Percentiles rank a stretch among this genome's conserved stretches.
Evolutionary conservation across 2,113 vertebrate genomes (phyloP).

Genomic region (Hymenochirus boettgeri): DNA sequence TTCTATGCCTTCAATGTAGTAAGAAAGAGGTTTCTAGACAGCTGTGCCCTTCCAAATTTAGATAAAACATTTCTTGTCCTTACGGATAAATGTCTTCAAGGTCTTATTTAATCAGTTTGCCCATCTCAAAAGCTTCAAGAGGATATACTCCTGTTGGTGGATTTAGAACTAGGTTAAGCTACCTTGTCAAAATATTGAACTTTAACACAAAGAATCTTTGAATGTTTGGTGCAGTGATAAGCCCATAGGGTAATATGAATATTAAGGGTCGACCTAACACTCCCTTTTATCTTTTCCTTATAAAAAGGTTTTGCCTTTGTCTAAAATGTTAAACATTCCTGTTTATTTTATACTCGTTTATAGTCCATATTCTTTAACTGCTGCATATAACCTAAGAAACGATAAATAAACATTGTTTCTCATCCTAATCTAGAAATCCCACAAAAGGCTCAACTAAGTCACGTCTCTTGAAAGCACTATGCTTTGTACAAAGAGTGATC

Average conservation of each 20-base stretch:
- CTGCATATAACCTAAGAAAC: too few relatives aligned
- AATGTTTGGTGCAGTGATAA: conserved; percentile 22
- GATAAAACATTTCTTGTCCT: conserved; percentile 13
- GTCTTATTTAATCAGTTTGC: conserved; percentile 25
- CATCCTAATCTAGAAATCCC: too few relatives aligned
- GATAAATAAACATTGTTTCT: too few relatives aligned
- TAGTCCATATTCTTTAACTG: too few relatives aligned
- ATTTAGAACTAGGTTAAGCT: conserved; percentile 32
- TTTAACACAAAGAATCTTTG: conserved; percentile 17
- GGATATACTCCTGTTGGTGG: conserved; percentile 22
- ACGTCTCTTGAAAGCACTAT: too few relatives aligned
- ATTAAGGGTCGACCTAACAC: not conserved
- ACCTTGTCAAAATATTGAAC: conserved; percentile 36
- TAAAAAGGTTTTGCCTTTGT: too few relatives aligned
- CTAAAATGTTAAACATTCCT: too few relatives aligned
- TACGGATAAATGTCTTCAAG: conserved; percentile 28
- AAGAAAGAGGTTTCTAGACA: conserved; percentile 1
- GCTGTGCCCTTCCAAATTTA: conserved; percentile 24
- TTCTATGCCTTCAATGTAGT: conserved; percentile 17
- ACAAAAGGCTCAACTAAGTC: too few relatives aligned
- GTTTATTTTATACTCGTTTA: too few relatives aligned
- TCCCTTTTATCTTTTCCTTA: conserved; percentile 11
- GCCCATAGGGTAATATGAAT: conserved; percentile 23
- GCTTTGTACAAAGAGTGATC: too few relatives aligned
- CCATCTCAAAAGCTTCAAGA: conserved; percentile 23